A percentile compares a stretch with the other conserved stretches of the same genome.
These are phyloP conservation scores for Toxostoma redivivum DNA, from an alignment of 2,113 vertebrate genomes.

Conservation along the genomic window DNA sequence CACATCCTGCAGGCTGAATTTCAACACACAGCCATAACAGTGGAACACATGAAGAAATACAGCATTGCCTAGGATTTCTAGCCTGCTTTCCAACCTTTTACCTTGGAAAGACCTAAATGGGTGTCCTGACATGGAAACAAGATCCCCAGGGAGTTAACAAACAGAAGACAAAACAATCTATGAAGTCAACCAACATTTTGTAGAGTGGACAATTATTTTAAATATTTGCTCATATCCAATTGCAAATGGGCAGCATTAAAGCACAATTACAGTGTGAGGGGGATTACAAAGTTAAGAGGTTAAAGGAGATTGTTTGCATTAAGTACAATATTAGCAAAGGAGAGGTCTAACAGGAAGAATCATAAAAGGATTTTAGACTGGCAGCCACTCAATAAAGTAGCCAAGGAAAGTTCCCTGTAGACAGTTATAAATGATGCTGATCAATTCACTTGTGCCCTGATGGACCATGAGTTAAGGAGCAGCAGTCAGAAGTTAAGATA, in stretches of 20 bases:
- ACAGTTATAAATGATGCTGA: neutral
- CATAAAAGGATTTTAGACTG: neutral
- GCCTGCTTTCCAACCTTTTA: neutral
- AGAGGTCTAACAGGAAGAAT: neutral
- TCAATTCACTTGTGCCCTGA: neutral
- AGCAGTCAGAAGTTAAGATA: neutral
- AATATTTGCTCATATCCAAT: neutral
- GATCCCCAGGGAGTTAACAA: neutral
- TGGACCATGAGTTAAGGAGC: neutral
- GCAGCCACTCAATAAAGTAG: neutral
- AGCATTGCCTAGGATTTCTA: neutral
- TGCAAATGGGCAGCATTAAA: neutral
- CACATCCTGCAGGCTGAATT: neutral
- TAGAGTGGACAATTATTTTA: neutral
- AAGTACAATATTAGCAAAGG: neutral
- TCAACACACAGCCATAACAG: neutral
- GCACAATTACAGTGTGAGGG: neutral
- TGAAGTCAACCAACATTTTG: neutral
- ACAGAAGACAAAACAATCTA: neutral
- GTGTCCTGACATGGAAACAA: neutral
- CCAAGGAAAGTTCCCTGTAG: neutral
- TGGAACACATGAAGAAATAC: neutral
- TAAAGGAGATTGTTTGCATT: neutral
- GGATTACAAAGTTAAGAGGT: neutral
- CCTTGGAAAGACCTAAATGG: neutral